Base-by-base conservation (phyloP, 2,797 vertebrate species). In the Psittacula echo region DNA sequence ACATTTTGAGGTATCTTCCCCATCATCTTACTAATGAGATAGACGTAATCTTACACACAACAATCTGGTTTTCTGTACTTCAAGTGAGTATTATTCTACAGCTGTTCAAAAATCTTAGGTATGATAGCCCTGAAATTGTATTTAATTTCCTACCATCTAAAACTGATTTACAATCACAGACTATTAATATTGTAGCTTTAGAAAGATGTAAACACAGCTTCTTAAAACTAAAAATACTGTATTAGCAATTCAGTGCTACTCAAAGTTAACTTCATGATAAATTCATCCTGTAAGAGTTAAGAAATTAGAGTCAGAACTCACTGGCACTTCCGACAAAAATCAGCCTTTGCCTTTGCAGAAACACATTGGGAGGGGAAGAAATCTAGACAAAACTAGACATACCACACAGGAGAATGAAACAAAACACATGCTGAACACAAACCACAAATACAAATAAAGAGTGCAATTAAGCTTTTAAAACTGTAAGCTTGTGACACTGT, bases 71-170 rank as follows among this genome's bases (percentile, higher is more conserved):
- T 58, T 62, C 54, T 61, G 8, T 48, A 37, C 8, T 41, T 73
- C 20, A 70, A 84, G 6, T 3, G 4, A 79, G 8, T n/a, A 61
- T 6, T 42, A 60, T 10, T 50, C 34, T 37, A 92, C 6, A 68
- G 32, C 34, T 72, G 58, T 7, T 11, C 29, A 68, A 62, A 76
- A 73, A 23, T 5, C 8, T 66, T 48, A 13, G 1, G 1, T 18
- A n/a, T 0, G 0, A 50, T 13, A 72, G 29, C 7, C 26, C 12
- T 29, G 30, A 75, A 89, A 73, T 15, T 34, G 32, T 20, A n/a
- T 24, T 34, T 50, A 1, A n/a, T 10, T 61, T 53, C 18, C 37
- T 32, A 15, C 5, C 11, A 50, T 13, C 34, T 51, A 80, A 79
- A 79, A 53, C 19, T 4, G 8, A 73, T 10, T 42, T 74, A 67